Conservation (phyloP, 2,797 vertebrate genomes). For the Sebastolobus altivelis region DNA sequence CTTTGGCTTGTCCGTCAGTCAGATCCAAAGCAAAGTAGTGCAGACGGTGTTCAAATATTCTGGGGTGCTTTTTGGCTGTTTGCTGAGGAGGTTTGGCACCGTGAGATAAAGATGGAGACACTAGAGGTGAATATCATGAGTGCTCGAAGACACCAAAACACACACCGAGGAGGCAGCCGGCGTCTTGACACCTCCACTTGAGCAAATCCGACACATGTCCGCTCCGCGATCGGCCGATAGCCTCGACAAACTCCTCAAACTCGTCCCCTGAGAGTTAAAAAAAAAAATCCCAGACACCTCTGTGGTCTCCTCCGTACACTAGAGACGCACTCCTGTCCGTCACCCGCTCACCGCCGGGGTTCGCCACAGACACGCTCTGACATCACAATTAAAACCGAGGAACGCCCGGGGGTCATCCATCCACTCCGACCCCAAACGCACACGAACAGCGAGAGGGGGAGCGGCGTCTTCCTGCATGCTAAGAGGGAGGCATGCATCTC, state of each 20-base stretch:
- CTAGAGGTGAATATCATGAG: background rate
- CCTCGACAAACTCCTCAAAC: constrained; percentile 50
- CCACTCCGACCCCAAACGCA: constrained; percentile 41
- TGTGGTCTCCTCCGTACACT: background rate
- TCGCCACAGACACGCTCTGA: constrained; percentile 72
- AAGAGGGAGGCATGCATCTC: constrained; percentile 49
- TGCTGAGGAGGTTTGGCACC: background rate
- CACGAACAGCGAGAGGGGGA: background rate
- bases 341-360: constrained; percentile 57
- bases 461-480: constrained; percentile 60
- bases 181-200: constrained; percentile 11
- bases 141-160: background rate
- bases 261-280: constrained; percentile 41
- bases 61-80: background rate
- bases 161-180: background rate
- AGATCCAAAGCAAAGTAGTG: background rate
- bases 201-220: constrained; percentile 53
- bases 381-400: constrained; percentile 82
- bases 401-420: constrained; percentile 80
- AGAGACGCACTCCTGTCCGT: constrained; percentile 65
- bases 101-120: background rate
- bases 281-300: constrained; percentile 42
- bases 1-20: constrained; percentile 14
- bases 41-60: background rate
- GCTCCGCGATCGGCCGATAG: background rate